Conservation (phyloP, 2,888 invertebrate genomes). For the Protonemura montana region DNA sequence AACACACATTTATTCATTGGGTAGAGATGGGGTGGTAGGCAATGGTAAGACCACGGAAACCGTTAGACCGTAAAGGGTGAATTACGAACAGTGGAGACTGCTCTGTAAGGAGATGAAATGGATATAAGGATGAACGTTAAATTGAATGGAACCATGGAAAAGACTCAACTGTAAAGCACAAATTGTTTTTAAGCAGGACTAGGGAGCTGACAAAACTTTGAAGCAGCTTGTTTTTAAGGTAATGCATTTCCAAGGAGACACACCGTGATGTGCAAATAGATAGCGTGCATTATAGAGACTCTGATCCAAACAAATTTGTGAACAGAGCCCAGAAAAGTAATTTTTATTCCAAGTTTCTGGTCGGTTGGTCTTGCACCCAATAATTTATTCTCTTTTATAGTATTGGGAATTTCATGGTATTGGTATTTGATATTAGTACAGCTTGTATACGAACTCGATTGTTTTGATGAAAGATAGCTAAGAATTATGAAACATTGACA, state of each 20-base stretch:
- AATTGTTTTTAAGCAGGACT: neutral
- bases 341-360: neutral
- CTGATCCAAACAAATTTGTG: neutral
- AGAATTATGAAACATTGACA: too few species aligned
- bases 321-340: neutral
- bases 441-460: neutral
- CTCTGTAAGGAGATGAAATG: neutral
- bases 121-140: neutral
- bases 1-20: neutral
- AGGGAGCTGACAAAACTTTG: neutral
- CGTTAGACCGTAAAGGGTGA: neutral
- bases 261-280: neutral
- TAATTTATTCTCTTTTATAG: neutral
- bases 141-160: constrained; percentile 4
- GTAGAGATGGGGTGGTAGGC: neutral
- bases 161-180: neutral
- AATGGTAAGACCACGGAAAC: neutral
- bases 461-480: neutral
- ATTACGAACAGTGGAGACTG: neutral
- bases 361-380: neutral
- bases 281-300: neutral
- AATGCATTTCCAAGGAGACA: neutral
- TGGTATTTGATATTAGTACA: neutral
- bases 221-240: neutral
- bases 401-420: neutral